Evolutionary conservation across 64 coral and sea anemone species (phyloP).

Genomic region (Acropora tenuis): DNA sequence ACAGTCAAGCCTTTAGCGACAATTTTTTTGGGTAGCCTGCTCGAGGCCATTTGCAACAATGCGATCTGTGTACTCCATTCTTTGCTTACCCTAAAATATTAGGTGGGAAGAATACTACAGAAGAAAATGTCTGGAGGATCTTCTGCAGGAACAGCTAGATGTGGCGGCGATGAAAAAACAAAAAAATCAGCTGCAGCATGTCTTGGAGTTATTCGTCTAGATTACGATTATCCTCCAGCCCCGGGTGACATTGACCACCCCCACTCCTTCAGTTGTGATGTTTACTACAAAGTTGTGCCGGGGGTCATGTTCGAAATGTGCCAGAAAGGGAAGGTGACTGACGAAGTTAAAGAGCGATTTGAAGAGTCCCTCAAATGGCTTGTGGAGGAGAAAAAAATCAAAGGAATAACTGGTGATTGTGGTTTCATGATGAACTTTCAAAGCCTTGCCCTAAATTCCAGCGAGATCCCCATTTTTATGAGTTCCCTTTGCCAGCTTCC

Average conservation of each 20-base stretch:
- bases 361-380: too few relatives aligned
- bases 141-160: too few relatives aligned
- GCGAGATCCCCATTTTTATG: too few relatives aligned
- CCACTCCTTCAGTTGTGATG: conserved; percentile 5
- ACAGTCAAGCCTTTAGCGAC: background rate
- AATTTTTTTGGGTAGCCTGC: background rate
- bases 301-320: background rate
- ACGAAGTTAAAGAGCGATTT: background rate
- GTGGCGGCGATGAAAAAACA: background rate
- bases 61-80: conserved; percentile 15
- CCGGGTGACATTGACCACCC: background rate
- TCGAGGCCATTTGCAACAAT: conserved; percentile 6
- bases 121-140: conserved; percentile 12
- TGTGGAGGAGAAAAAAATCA: too few relatives aligned
- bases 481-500: too few relatives aligned
- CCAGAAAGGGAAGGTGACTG: too few relatives aligned
- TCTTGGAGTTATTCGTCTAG: conserved; percentile 18
- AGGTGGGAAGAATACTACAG: conserved; percentile 1
- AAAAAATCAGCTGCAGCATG: background rate
- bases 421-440: too few relatives aligned
- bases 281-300: conserved; percentile 12
- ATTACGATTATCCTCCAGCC: conserved; percentile 25
- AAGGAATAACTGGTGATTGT: too few relatives aligned
- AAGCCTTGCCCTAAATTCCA: too few relatives aligned
- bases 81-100: conserved; percentile 21